phyloP scores from a whole-genome alignment of 37 sponge, comb jelly and placozoan genomes.

The Spongilla lacustris region DNA sequence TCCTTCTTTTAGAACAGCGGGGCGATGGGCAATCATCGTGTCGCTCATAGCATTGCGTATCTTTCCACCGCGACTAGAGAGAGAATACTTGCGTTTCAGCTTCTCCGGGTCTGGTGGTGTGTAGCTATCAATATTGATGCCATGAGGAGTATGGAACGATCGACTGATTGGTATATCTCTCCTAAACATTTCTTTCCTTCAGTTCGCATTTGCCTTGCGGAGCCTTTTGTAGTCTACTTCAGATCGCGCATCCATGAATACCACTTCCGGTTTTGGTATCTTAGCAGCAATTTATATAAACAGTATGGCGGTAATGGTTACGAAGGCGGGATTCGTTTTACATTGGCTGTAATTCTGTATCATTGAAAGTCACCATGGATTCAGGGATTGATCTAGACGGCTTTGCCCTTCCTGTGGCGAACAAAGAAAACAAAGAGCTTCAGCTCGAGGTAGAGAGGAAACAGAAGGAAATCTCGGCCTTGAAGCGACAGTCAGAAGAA shows the following conservation, averaged over 20 bases:
- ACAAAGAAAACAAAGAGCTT: slow-evolving; percentile 81
- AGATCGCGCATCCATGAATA: no score
- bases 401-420: slow-evolving; percentile 75
- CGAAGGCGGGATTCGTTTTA: neutral
- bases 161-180: slow-evolving; percentile 39
- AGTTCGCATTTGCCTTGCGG: neutral
- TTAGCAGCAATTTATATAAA: slow-evolving; percentile 6
- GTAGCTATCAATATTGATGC: slow-evolving; percentile 16
- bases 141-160: slow-evolving; percentile 44
- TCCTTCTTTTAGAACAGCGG: slow-evolving; percentile 63
- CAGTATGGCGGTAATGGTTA: slow-evolving; percentile 21
- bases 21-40: slow-evolving; percentile 33
- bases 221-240: neutral
- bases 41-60: slow-evolving; percentile 44
- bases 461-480: slow-evolving; percentile 27
- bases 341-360: no score
- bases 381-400: slow-evolving; percentile 11
- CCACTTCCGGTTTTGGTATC: neutral
- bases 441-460: slow-evolving; percentile 62
- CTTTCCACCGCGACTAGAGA: slow-evolving; percentile 40
- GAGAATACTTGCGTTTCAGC: slow-evolving; percentile 43
- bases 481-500: slow-evolving; percentile 50
- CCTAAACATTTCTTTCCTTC: slow-evolving; percentile 21
- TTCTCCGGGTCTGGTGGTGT: neutral
- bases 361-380: slow-evolving; percentile 15